Conservation (phyloP, 1,140 invertebrate genomes). For the Cataglyphis hispanica region DNA sequence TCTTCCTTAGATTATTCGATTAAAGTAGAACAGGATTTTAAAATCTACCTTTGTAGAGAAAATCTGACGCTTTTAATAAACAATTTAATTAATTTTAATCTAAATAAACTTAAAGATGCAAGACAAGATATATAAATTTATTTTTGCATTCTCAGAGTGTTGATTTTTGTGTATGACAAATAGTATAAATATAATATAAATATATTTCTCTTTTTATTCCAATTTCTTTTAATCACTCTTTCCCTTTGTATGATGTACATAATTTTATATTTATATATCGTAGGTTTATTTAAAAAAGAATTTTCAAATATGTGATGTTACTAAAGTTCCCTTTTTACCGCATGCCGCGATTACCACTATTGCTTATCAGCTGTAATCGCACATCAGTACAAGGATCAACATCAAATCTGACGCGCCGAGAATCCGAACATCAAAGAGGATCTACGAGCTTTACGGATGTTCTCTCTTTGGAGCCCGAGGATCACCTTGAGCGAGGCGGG, state of each 20-base stretch:
- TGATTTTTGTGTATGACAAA: background rate
- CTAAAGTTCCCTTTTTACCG: constrained; percentile 19
- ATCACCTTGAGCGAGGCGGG: constrained; percentile 52
- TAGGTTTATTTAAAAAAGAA: background rate
- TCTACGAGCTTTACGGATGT: constrained; percentile 37
- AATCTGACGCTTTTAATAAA: background rate
- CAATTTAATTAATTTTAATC: background rate
- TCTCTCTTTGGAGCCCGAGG: constrained; percentile 42
- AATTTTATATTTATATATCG: background rate
- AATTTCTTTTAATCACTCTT: background rate
- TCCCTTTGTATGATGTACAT: background rate
- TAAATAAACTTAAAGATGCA: background rate
- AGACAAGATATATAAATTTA: background rate
- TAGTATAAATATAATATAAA: constrained; percentile 1
- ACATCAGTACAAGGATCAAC: constrained; percentile 50
- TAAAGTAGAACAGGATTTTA: background rate
- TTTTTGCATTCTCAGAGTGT: background rate
- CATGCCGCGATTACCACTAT: constrained; percentile 13
- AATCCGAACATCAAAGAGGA: constrained; percentile 40
- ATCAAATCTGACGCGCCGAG: constrained; percentile 50
- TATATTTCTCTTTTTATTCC: too few relatives aligned
- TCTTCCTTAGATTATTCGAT: background rate
- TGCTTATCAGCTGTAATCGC: constrained; percentile 46
- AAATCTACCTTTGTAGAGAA: background rate
- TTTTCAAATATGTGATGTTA: background rate